Conservation (phyloP, 2,113 vertebrate species). For the Fulica atra region DNA sequence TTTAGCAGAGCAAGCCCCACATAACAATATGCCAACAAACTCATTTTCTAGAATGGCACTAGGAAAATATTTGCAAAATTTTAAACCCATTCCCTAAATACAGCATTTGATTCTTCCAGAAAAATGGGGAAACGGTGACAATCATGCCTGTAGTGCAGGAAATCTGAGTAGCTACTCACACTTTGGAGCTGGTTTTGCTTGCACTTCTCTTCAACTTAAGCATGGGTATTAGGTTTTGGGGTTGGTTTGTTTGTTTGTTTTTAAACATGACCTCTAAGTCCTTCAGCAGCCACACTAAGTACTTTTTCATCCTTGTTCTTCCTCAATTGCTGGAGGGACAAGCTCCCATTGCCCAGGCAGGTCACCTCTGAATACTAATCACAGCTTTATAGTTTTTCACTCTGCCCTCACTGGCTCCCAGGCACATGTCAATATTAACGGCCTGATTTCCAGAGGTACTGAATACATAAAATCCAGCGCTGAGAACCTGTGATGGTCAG, state of each 20-base stretch:
- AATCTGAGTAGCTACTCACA: neutral
- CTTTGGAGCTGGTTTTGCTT: neutral
- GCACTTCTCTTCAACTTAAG: neutral
- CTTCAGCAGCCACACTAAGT: neutral
- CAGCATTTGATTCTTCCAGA: constrained; percentile 60
- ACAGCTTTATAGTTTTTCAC: neutral
- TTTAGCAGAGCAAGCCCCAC: constrained; percentile 71
- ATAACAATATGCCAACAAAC: constrained; percentile 72
- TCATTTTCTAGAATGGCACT: constrained; percentile 72
- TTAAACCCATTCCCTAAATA: constrained; percentile 69
- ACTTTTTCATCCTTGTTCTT: neutral
- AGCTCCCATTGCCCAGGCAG: neutral
- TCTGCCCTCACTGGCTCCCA: neutral
- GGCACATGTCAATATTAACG: neutral
- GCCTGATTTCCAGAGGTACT: neutral
- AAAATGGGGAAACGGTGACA: neutral
- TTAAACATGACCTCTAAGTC: neutral
- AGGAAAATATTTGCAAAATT: constrained; percentile 79
- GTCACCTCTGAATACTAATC: constrained; percentile 18
- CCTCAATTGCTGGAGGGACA: neutral
- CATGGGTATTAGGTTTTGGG: neutral
- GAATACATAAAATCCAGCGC: neutral
- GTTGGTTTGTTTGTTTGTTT: neutral
- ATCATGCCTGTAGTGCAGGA: neutral
- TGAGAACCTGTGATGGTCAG: neutral